phyloP scores from a whole-genome alignment of 2,797 vertebrate genomes.

The Anguilla anguilla region DNA sequence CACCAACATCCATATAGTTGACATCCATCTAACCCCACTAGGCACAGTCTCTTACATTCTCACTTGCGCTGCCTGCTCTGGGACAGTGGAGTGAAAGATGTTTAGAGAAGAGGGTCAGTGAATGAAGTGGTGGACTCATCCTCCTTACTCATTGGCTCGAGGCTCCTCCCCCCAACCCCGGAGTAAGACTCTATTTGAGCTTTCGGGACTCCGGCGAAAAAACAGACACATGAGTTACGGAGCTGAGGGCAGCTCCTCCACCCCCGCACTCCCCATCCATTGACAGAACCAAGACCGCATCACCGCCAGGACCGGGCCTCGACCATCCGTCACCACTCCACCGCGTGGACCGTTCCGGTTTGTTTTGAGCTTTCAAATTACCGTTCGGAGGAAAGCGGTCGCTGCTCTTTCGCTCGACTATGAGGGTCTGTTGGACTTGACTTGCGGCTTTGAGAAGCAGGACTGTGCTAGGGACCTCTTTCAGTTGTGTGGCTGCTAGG shows the following conservation, averaged over 20 bases:
- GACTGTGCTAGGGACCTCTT: background rate
- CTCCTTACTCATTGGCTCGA: constrained; percentile 70
- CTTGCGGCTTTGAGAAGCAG: background rate
- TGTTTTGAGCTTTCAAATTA: background rate
- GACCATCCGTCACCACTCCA: background rate
- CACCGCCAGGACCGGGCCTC: constrained; percentile 21
- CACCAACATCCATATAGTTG: constrained; percentile 19
- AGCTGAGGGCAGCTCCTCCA: constrained; percentile 72
- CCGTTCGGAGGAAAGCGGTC: background rate
- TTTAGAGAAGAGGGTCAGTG: constrained; percentile 61
- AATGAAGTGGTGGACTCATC: constrained; percentile 73
- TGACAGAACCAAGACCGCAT: constrained; percentile 42
- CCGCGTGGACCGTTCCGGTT: constrained; percentile 16
- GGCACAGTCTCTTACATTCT: background rate
- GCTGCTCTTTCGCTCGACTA: background rate
- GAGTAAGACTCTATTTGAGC: constrained; percentile 84
- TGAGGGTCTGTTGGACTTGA: constrained; percentile 28
- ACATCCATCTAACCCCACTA: background rate
- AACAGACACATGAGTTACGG: constrained; percentile 78
- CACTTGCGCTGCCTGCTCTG: constrained; percentile 21
- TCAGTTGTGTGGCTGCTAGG: background rate
- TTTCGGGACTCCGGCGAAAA: constrained; percentile 74
- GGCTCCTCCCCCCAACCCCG: constrained; percentile 77
- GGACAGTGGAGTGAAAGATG: constrained; percentile 56
- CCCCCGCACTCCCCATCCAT: constrained; percentile 48